Percentiles rank a stretch among this genome's conserved stretches.
phyloP scores from a whole-genome alignment of 2,797 vertebrate species.

The Champsocephalus esox region DNA sequence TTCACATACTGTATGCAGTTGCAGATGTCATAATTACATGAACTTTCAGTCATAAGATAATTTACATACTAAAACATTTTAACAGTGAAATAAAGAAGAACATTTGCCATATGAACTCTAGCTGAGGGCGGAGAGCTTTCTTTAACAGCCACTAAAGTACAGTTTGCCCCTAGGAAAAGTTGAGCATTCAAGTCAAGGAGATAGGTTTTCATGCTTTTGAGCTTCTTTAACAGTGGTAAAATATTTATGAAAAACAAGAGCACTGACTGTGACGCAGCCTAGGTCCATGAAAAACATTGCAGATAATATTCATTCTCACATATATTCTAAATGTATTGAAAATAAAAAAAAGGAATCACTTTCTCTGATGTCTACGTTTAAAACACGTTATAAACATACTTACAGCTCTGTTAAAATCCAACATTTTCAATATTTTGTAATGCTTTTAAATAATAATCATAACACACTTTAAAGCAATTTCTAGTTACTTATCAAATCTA shows the following conservation, averaged over 20 bases:
- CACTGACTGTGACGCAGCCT: conserved; percentile 70
- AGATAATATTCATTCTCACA: conserved; percentile 57
- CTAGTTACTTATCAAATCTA: too few relatives aligned
- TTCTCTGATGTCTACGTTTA: too few relatives aligned
- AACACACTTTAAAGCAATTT: too few relatives aligned
- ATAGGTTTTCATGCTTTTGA: conserved; percentile 76
- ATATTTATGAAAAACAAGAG: conserved; percentile 78
- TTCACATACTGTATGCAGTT: conserved; percentile 73
- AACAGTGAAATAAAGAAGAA: conserved; percentile 44
- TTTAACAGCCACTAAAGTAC: conserved; percentile 62
- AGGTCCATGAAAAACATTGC: conserved; percentile 55
- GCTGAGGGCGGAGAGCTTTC: conserved; percentile 50
- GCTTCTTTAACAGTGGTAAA: conserved; percentile 72
- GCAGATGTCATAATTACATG: conserved; percentile 54
- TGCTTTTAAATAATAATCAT: too few relatives aligned
- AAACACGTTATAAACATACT: too few relatives aligned
- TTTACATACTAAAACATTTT: conserved; percentile 34
- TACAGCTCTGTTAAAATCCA: too few relatives aligned
- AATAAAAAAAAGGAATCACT: conserved; percentile 15
- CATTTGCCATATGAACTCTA: conserved; percentile 45
- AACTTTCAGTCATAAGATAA: conserved; percentile 25
- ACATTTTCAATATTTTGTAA: too few relatives aligned
- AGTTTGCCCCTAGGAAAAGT: conserved; percentile 59
- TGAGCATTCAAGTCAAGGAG: conserved; percentile 62
- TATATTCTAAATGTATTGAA: conserved; percentile 32